Evolutionary conservation across 1,140 invertebrate genomes (phyloP).

Genomic region (Sesamia nonagrioides): DNA sequence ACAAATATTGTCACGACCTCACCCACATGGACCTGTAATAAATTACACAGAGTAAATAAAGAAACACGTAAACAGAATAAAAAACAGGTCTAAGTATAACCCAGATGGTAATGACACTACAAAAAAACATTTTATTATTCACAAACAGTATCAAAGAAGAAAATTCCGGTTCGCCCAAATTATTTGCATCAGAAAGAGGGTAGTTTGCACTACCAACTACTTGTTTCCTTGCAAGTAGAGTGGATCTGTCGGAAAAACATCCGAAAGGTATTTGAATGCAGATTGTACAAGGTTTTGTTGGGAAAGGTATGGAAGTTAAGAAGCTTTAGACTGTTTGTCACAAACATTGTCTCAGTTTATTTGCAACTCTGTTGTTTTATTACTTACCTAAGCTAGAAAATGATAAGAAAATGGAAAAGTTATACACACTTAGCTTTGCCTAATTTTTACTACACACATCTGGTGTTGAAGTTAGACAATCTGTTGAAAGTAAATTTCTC

Average conservation of each 20-base stretch:
- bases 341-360: constrained; percentile 58
- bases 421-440: neutral
- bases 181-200: constrained; percentile 72
- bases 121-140: constrained; percentile 65
- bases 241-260: constrained; percentile 52
- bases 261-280: constrained; percentile 63
- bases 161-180: constrained; percentile 62
- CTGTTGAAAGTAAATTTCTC: neutral
- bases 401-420: neutral
- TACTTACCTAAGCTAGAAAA: neutral
- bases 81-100: constrained; percentile 44
- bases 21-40: constrained; percentile 15
- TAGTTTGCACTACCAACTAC: constrained; percentile 68
- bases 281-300: constrained; percentile 54
- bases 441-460: neutral
- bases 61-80: constrained; percentile 35
- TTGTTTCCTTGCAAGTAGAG: constrained; percentile 58
- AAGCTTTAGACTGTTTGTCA: constrained; percentile 46
- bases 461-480: neutral
- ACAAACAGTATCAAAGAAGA: constrained; percentile 62
- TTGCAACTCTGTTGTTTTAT: constrained; percentile 23
- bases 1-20: constrained; percentile 17
- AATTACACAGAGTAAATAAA: constrained; percentile 22
- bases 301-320: constrained; percentile 14
- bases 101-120: constrained; percentile 56